Evolutionary conservation across 37 sponge, comb jelly and placozoan genomes (phyloP), one percentile per base, ranked within the genome.

Genomic region (Theonella swinhoei): DNA sequence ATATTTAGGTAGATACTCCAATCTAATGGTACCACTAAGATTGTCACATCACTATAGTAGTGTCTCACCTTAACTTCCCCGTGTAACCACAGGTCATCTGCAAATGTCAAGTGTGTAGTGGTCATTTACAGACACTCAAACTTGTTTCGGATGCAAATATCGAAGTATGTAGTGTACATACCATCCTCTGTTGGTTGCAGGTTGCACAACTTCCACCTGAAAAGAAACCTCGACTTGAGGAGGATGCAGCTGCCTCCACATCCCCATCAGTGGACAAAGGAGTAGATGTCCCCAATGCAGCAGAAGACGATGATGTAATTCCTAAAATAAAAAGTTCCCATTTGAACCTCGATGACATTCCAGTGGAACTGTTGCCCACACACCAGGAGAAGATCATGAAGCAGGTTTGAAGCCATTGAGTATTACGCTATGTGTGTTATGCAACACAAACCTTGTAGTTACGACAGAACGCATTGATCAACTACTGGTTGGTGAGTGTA

Each of bases 321-420:
- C 54, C 54, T 7, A 14, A 37, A 8, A 70, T 81, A 42, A 83
- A 83, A 23, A 60, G 34, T 1, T 63, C 83, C 20, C 83, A 83
- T 37, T 35, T 79, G 38, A 38, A 88, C 11, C 64, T 88, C 40
- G 77, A 82, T 61, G 89, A 88, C 64, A 31, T 88, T 43, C 91
- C 91, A 23, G 26, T 82, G 0, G 87, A 91, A 70, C 25, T 82
- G 65, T 66, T 91, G 7, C 74, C 76, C 19, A 78, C 65, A n/a
- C 85, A 91, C 43, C 82, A 91, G 22, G 79, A 86, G 62, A 34
- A 54, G 32, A 76, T 91, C 4, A 14, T 82, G 74, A 81, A 82
- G 35, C 82, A 87, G 83, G 91, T 91, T 19, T 63, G 69, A 8
- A 69, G 29, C 26, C n/a, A 20, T 22, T 59, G 61, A 59, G 61